These are phyloP conservation scores for Alligator mississippiensis DNA, from an alignment of 2,113 vertebrate genomes.

Conservation along the genomic window DNA sequence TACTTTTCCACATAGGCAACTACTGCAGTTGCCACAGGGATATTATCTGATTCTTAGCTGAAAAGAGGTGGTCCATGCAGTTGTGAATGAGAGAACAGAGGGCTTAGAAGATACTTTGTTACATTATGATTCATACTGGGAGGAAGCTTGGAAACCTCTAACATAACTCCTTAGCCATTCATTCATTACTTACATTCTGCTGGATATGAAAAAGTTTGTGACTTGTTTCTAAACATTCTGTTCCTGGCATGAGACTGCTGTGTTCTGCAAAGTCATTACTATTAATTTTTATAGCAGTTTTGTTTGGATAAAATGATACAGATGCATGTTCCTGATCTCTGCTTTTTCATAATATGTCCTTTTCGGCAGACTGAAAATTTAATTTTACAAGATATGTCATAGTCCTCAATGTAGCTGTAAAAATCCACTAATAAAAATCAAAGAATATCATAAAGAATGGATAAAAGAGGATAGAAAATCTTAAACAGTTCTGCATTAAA, in stretches of 20 bases:
- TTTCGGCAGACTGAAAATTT: neutral
- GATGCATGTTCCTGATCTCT: neutral
- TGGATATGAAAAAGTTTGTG: conserved; percentile 31
- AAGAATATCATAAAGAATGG: conserved; percentile 5
- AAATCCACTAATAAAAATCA: neutral
- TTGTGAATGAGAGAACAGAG: neutral
- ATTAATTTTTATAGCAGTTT: conserved; percentile 15
- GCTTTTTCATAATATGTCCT: conserved; percentile 7
- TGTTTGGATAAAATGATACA: conserved; percentile 24
- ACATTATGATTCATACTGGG: neutral
- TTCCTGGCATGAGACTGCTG: conserved; percentile 36
- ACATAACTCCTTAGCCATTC: conserved; percentile 9
- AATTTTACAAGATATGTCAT: conserved; percentile 14
- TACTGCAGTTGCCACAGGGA: neutral
- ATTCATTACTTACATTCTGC: neutral
- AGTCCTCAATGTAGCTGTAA: neutral
- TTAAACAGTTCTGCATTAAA: conserved; percentile 27
- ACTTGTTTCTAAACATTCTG: conserved; percentile 53
- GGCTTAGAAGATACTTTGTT: neutral
- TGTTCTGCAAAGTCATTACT: conserved; percentile 31
- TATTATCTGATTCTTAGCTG: neutral
- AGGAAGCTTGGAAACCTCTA: neutral
- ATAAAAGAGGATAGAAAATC: neutral
- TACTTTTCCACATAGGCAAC: neutral
- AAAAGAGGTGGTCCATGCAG: neutral